phyloP scores from a whole-genome alignment of 2,113 vertebrate species.

The Amazona guildingii region DNA sequence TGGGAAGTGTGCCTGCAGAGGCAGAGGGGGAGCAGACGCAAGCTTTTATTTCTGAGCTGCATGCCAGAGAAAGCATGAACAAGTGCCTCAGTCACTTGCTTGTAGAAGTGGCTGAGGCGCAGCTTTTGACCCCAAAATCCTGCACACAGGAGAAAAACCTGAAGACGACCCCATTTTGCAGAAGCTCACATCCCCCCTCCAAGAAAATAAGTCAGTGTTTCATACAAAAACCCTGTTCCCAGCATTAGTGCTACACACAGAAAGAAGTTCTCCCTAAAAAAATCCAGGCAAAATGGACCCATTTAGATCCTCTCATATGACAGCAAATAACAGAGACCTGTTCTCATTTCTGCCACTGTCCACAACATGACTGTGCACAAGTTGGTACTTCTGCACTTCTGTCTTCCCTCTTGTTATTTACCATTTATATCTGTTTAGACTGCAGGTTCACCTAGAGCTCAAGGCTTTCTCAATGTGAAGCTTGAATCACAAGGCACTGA shows the following conservation, averaged over 20 bases:
- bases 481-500: neutral
- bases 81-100: neutral
- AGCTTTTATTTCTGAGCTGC: neutral
- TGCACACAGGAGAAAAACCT: neutral
- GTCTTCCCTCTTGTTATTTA: neutral
- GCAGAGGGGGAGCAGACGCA: neutral
- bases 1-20: neutral
- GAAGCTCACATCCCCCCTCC: neutral
- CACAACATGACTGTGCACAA: neutral
- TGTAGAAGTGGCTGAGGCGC: neutral
- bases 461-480: neutral
- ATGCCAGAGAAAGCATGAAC: fast-evolving
- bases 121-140: neutral
- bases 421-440: neutral
- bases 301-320: neutral
- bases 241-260: neutral
- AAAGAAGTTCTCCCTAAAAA: neutral
- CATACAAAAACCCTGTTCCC: neutral
- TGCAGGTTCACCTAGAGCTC: neutral
- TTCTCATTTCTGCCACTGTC: neutral
- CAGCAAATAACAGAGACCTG: neutral
- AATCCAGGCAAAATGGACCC: neutral
- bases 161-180: neutral
- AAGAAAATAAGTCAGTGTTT: neutral
- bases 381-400: neutral